Conservation (phyloP, 2,888 invertebrate genomes). For the Bursaphelenchus okinawaensis region DNA sequence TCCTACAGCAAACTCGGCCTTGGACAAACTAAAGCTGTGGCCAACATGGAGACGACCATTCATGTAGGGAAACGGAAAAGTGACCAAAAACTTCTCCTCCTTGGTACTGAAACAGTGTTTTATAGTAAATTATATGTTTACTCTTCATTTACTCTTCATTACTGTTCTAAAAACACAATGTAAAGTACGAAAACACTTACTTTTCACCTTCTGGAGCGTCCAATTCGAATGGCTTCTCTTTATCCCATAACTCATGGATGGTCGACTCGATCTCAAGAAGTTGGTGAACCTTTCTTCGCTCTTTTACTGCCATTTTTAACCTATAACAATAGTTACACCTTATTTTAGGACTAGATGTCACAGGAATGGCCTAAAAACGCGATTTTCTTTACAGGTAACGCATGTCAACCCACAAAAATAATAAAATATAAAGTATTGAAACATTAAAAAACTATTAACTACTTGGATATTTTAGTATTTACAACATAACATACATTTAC, state of each 20-base stretch:
- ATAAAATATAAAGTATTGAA: too few relatives aligned
- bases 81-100: constrained; percentile 14
- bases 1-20: constrained; percentile 91
- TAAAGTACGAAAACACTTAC: constrained; percentile 5
- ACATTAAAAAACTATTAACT: too few relatives aligned
- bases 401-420: too few relatives aligned
- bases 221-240: constrained; percentile 73
- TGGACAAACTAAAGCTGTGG: constrained; percentile 90
- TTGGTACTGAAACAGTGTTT: constrained; percentile 7
- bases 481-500: too few relatives aligned
- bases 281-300: constrained; percentile 90
- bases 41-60: constrained; percentile 95
- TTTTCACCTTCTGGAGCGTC: constrained; percentile 68
- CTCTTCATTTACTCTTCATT: background rate
- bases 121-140: constrained; percentile 5
- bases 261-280: constrained; percentile 80
- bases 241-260: constrained; percentile 80
- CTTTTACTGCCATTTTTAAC: constrained; percentile 65
- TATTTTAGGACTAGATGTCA: too few relatives aligned
- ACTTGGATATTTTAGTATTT: too few relatives aligned
- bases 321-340: too few relatives aligned
- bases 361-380: too few relatives aligned
- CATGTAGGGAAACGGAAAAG: constrained; percentile 69
- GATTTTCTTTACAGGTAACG: too few relatives aligned
- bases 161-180: constrained; percentile 2